A percentile compares a stretch with the other conserved stretches of the same genome.
phyloP scores from a whole-genome alignment of 2,888 invertebrate species.

The Blomia tropicalis region DNA sequence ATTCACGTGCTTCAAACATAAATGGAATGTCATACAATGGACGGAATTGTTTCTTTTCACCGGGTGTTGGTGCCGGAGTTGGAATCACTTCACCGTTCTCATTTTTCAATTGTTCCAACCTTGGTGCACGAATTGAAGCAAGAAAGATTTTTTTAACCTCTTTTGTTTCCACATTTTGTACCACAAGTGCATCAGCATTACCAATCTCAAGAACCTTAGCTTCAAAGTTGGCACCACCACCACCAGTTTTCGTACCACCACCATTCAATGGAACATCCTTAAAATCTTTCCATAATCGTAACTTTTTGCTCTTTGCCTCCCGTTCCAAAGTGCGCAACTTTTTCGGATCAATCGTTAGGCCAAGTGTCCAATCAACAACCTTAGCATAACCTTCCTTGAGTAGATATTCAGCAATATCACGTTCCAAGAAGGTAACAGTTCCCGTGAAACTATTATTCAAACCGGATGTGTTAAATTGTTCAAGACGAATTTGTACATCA shows the following conservation, averaged over 20 bases:
- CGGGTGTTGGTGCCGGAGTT: not conserved
- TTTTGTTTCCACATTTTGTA: slow-evolving; percentile 56
- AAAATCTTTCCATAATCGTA: slow-evolving; percentile 82
- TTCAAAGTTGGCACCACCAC: slow-evolving; percentile 62
- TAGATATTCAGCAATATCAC: slow-evolving; percentile 79
- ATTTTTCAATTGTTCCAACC: slow-evolving; percentile 21
- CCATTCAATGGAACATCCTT: slow-evolving; percentile 40
- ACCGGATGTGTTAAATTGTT: slow-evolving; percentile 36
- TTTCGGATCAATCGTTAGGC: slow-evolving; percentile 62
- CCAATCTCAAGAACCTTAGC: slow-evolving; percentile 75
- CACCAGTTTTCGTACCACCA: slow-evolving; percentile 36
- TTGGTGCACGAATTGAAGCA: slow-evolving; percentile 62
- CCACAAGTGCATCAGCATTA: slow-evolving; percentile 78
- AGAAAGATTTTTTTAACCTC: slow-evolving; percentile 77
- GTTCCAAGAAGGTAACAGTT: slow-evolving; percentile 20
- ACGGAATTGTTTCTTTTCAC: slow-evolving; percentile 42
- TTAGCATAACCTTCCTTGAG: slow-evolving; percentile 77
- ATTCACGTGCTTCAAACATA: slow-evolving; percentile 97
- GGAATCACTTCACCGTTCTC: slow-evolving; percentile 20
- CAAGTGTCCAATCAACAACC: slow-evolving; percentile 85
- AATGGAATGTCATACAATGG: slow-evolving; percentile 95
- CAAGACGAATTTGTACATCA: slow-evolving; percentile 71
- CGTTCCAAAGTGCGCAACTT: slow-evolving; percentile 66
- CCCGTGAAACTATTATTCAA: slow-evolving; percentile 19
- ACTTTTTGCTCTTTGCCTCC: slow-evolving; percentile 64